phyloP scores from a whole-genome alignment of 23 tunicate genomes.

The Styela plicata region DNA sequence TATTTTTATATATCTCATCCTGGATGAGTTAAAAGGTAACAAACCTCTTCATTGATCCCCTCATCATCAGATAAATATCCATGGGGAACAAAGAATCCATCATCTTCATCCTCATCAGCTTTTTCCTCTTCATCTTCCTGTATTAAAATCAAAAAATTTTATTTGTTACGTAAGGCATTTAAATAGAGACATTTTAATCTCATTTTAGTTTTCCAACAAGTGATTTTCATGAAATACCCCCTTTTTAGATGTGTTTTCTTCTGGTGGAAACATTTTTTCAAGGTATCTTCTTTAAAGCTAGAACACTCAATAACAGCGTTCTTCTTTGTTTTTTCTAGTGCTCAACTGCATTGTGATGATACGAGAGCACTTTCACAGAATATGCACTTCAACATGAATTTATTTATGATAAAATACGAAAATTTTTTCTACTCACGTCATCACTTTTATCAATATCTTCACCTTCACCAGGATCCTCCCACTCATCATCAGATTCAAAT shows the following conservation, averaged over 20 bases:
- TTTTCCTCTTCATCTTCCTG: conserved; percentile 88
- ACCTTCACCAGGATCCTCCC: conserved; percentile 95
- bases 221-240: too few relatives aligned
- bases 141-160: not conserved
- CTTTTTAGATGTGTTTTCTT: too few relatives aligned
- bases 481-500: conserved; percentile 90
- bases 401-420: too few relatives aligned
- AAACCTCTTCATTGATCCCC: conserved; percentile 63
- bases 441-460: conserved; percentile 94
- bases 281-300: too few relatives aligned
- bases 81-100: conserved; percentile 99
- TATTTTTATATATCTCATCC: too few relatives aligned
- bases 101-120: conserved; percentile 88
- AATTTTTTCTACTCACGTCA: conserved; percentile 87
- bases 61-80: conserved; percentile 96
- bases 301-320: too few relatives aligned
- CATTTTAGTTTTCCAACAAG: too few relatives aligned
- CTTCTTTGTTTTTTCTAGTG: too few relatives aligned
- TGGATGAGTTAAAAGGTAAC: too few relatives aligned
- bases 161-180: not conserved
- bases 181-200: too few relatives aligned
- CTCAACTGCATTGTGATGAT: not conserved
- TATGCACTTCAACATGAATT: too few relatives aligned
- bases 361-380: not conserved
- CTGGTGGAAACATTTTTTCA: too few relatives aligned